Conservation (phyloP, 2,113 vertebrate genomes). For the Lagenorhynchus albirostris region DNA sequence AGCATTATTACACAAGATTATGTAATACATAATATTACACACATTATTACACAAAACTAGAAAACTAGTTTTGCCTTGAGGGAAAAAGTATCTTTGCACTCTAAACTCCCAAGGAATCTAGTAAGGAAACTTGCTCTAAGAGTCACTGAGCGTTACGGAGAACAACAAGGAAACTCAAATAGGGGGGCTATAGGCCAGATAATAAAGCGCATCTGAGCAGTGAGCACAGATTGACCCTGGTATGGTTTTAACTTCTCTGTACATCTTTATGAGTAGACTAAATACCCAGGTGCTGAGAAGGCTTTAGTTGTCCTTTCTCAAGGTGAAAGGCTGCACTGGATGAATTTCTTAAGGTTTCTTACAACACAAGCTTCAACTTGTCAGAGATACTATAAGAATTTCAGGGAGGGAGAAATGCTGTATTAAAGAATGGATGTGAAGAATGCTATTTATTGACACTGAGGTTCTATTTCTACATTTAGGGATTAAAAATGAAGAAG, state of each 20-base stretch:
- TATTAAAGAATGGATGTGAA: not conserved
- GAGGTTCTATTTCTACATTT: not conserved
- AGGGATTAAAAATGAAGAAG: not conserved
- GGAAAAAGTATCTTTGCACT: not conserved
- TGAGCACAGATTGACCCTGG: not conserved
- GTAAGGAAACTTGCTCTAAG: not conserved
- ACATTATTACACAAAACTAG: conserved; percentile 19
- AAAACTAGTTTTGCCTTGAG: conserved; percentile 44
- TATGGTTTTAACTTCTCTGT: not conserved
- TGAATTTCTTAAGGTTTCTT: not conserved
- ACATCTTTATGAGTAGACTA: conserved; percentile 5
- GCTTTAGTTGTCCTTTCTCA: not conserved
- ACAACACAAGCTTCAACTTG: not conserved
- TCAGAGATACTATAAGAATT: not conserved
- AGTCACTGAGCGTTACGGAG: not conserved
- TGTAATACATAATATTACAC: too few relatives aligned
- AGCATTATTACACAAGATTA: conserved; percentile 30
- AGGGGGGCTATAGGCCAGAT: not conserved
- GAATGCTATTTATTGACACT: not conserved
- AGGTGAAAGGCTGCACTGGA: not conserved
- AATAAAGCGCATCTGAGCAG: not conserved
- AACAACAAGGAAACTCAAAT: not conserved
- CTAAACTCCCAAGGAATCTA: not conserved
- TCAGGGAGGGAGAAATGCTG: not conserved
- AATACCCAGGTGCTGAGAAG: not conserved